These are phyloP conservation scores for Stomatorhinus walkeri DNA, from an alignment of 2,797 vertebrate species.

Conservation along the genomic window DNA sequence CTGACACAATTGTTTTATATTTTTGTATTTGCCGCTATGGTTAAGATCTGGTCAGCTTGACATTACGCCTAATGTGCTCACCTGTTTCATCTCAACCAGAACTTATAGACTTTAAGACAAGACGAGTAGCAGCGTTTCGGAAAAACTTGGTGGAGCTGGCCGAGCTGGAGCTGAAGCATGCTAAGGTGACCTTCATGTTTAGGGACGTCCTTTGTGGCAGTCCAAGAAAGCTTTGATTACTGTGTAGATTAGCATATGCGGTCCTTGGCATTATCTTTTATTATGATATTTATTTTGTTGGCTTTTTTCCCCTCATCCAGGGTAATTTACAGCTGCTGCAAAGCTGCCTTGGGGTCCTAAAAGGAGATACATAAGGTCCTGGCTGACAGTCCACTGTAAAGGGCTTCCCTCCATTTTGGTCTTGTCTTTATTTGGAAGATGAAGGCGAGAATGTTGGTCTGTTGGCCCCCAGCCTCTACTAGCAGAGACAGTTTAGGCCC, in stretches of 20 bases:
- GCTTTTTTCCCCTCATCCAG: conserved; percentile 52
- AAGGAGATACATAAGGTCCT: conserved; percentile 81
- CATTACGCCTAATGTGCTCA: background rate
- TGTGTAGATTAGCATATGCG: background rate
- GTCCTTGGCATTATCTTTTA: background rate
- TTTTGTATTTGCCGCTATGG: background rate
- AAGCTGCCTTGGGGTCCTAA: conserved; percentile 87
- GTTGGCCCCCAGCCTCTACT: conserved; percentile 54
- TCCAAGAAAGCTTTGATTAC: background rate
- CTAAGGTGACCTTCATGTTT: conserved; percentile 69
- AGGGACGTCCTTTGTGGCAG: background rate
- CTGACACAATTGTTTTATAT: background rate
- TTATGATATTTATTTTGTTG: background rate
- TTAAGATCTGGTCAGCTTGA: background rate
- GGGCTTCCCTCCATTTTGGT: conserved; percentile 67
- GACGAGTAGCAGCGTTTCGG: conserved; percentile 94
- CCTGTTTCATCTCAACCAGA: conserved; percentile 54
- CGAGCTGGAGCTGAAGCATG: conserved; percentile 96
- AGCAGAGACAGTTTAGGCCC: conserved; percentile 50
- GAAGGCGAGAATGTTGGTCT: conserved; percentile 60
- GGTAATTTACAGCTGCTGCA: conserved; percentile 94
- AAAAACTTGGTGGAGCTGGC: conserved; percentile 98
- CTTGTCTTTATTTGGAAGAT: conserved; percentile 52
- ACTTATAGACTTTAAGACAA: conserved; percentile 94
- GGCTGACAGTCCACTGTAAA: conserved; percentile 52